phyloP scores from a whole-genome alignment of 2,797 vertebrate genomes.

The Mergus octosetaceus region DNA sequence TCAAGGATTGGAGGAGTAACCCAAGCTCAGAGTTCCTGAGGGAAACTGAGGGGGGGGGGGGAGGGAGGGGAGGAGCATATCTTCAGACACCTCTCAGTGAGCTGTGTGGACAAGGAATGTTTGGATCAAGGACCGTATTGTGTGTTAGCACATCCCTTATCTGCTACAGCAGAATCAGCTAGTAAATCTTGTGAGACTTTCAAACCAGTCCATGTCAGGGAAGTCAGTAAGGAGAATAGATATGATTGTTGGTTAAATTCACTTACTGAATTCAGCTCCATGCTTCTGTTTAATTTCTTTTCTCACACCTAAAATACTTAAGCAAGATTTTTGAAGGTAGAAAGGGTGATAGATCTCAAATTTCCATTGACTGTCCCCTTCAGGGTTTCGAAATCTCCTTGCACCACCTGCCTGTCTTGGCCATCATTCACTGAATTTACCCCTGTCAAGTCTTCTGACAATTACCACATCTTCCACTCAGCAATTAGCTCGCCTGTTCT shows the following conservation, averaged over 20 bases:
- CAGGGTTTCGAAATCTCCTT: neutral
- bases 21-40: neutral
- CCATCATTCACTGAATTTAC: neutral
- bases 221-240: neutral
- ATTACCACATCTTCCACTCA: neutral
- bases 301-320: neutral
- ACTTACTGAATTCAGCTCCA: neutral
- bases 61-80: too few relatives aligned
- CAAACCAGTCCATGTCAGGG: neutral
- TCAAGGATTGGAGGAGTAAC: neutral
- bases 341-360: neutral
- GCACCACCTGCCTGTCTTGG: neutral
- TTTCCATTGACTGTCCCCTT: neutral
- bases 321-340: neutral
- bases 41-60: neutral
- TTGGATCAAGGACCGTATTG: neutral
- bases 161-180: neutral
- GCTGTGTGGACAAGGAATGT: accelerated
- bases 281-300: neutral
- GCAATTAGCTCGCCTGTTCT: neutral
- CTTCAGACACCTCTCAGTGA: neutral
- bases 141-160: neutral
- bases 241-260: neutral
- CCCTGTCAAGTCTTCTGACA: neutral
- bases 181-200: neutral